These are phyloP conservation scores for Odontophorus gujanensis DNA, from an alignment of 2,113 vertebrate genomes.

Conservation along the genomic window DNA sequence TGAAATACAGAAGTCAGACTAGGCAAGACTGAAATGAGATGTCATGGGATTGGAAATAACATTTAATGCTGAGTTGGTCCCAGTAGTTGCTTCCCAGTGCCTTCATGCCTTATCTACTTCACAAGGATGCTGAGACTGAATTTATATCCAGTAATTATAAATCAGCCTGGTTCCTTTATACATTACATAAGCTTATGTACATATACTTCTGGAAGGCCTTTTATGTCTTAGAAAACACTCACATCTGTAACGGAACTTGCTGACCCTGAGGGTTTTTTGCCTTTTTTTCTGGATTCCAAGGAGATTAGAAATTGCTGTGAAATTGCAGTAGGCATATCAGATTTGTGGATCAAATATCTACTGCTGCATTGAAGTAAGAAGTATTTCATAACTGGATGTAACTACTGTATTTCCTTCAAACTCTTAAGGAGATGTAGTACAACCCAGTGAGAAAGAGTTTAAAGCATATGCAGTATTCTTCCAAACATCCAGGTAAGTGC, in stretches of 20 bases:
- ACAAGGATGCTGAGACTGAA: background rate
- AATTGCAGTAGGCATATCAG: background rate
- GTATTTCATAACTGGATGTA: background rate
- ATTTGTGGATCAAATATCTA: background rate
- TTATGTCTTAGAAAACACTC: background rate
- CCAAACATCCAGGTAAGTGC: background rate
- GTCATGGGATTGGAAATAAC: background rate
- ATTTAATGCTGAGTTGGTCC: background rate
- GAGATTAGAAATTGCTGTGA: background rate
- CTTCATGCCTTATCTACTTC: background rate
- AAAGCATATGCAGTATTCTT: background rate
- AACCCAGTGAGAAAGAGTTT: background rate
- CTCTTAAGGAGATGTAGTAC: background rate
- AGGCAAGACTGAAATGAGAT: background rate
- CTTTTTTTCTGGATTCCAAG: background rate
- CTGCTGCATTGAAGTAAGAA: background rate
- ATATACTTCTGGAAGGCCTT: background rate
- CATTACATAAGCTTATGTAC: background rate
- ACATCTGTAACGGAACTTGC: background rate
- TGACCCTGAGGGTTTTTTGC: background rate
- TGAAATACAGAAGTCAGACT: background rate
- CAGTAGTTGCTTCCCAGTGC: background rate
- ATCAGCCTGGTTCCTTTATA: background rate
- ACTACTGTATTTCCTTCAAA: background rate
- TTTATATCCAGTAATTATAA: background rate